Evolutionary conservation across 2,797 vertebrate species (phyloP), one percentile per base, ranked within the genome.

Genomic region (Chromobotia macracanthus): DNA sequence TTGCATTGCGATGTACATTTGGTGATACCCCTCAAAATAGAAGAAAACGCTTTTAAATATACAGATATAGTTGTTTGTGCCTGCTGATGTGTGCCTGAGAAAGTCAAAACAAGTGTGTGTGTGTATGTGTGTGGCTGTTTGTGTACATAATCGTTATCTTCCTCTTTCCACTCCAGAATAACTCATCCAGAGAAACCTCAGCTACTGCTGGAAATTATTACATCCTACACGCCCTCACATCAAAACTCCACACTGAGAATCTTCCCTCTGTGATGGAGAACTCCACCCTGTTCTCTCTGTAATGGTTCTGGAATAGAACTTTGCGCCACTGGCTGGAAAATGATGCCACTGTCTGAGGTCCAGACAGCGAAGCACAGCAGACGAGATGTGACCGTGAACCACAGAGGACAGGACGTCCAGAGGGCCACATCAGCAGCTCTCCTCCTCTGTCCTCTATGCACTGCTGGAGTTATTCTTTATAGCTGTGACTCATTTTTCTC

Each of bases 221-320:
- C 41, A 55, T 75, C 35, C 51, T 38, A 77, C 66, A 79, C 75
- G 58, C 67, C 61, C 75, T 70, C 75, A 81, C 73, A 86, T 82
- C 84, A 80, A 83, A 79, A 61, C 68, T 77, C 46, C 48, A 60
- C 28, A 15, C 65, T 16, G 50, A 83, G 77, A 31, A 70, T 83
- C 72, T 79, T 72, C 60, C 65, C 65, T 69, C 50, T 74, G 46
- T 12, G 65, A 85, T 46, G 67, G 74, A 83, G 80, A 87, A 77
- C 65, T 51, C 61, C 73, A 72, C 69, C 31, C 70, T 66, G 1
- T 63, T 65, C 70, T 35, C 41, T 79, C 84, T 86, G 82, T 87
- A 86, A 91, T 89, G 86, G 87, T 82, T 78, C 65, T 23, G 81
- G 81, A 84, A 61, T 44, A 74, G 79, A 84, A 87, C 79, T 86